Conservation (phyloP, 2,888 invertebrate genomes). For the Pyrocoelia pectoralis region DNA sequence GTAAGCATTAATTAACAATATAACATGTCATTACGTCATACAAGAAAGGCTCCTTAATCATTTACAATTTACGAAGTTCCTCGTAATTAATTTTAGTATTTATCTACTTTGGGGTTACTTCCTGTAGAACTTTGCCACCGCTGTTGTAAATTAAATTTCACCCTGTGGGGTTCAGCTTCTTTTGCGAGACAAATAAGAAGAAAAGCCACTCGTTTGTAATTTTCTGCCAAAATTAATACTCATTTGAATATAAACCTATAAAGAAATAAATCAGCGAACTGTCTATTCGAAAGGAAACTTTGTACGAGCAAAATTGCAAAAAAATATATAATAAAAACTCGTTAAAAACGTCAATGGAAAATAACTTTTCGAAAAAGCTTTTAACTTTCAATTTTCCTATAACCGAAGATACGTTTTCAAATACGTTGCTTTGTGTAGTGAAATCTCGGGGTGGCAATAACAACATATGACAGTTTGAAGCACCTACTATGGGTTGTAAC, state of each 20-base stretch:
- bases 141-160: conserved; percentile 32
- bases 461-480: conserved; percentile 38
- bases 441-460: conserved; percentile 33
- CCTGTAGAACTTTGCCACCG: conserved; percentile 30
- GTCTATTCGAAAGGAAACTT: not conserved
- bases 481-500: conserved; percentile 36
- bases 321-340: not conserved
- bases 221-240: not conserved
- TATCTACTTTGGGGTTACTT: conserved; percentile 39
- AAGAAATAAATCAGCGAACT: not conserved
- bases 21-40: conserved; percentile 38
- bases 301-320: too few relatives aligned
- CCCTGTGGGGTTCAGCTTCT: conserved; percentile 27
- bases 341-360: conserved; percentile 5
- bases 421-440: conserved; percentile 19
- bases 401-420: conserved; percentile 12
- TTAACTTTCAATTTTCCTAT: conserved; percentile 5
- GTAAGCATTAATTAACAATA: conserved; percentile 35
- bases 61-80: conserved; percentile 40
- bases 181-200: conserved; percentile 26
- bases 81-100: conserved; percentile 42
- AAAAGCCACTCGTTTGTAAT: conserved; percentile 9
- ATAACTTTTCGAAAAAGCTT: conserved; percentile 9
- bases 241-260: not conserved
- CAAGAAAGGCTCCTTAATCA: conserved; percentile 40